Percentiles rank a stretch among this genome's conserved stretches.
phyloP scores from a whole-genome alignment of 2,113 vertebrate species.

The Baryphthengus martii region DNA sequence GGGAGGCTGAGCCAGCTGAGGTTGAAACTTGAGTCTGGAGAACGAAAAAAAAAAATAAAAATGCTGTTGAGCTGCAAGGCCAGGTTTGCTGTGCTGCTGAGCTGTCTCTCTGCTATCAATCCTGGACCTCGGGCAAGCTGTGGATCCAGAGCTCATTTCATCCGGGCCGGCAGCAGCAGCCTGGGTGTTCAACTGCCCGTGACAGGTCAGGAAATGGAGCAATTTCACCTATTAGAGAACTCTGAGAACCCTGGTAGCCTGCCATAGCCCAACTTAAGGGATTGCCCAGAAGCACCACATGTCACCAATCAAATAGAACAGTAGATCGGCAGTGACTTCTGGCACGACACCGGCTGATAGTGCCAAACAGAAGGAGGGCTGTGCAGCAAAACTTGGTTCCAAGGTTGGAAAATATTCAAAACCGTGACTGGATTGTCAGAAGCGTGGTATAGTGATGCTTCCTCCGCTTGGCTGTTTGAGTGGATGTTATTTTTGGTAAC shows the following conservation, averaged over 20 bases:
- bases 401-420: neutral
- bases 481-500: neutral
- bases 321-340: neutral
- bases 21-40: neutral
- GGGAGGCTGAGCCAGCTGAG: neutral
- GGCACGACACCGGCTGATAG: neutral
- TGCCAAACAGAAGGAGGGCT: neutral
- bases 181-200: neutral
- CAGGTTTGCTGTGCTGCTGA: neutral
- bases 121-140: neutral
- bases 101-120: neutral
- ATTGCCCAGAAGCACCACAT: neutral
- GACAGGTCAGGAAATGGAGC: slow-evolving; percentile 7
- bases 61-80: neutral
- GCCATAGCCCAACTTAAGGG: neutral
- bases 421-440: neutral
- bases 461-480: neutral
- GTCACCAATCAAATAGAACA: neutral
- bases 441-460: neutral
- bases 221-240: neutral
- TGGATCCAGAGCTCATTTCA: accelerated
- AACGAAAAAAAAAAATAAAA: neutral
- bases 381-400: neutral
- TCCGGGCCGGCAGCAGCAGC: neutral
- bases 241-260: neutral